Percentiles rank a stretch among this genome's conserved stretches.
phyloP scores from a whole-genome alignment of 2,113 vertebrate genomes.

The Petrocephalus zakoni region DNA sequence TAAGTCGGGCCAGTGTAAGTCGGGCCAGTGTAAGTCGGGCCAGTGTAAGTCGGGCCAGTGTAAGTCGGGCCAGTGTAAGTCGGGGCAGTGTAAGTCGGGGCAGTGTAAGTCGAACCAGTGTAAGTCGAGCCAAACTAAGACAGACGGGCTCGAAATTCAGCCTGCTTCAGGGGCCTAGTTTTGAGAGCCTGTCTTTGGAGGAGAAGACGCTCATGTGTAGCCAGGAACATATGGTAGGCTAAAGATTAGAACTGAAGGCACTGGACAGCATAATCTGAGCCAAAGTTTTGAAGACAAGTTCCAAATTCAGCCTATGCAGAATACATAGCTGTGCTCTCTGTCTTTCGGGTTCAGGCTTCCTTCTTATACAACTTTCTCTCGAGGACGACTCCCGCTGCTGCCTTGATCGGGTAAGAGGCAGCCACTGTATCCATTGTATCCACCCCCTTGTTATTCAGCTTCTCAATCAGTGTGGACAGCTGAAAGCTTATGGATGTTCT shows the following conservation, averaged over 20 bases:
- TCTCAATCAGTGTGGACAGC: background rate
- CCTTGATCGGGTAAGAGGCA: conserved; percentile 61
- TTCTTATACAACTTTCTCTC: conserved; percentile 62
- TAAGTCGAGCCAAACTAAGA: background rate
- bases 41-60: too few species aligned
- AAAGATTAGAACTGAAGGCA: background rate
- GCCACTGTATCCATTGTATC: background rate
- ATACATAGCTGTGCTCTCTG: background rate
- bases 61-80: too few species aligned
- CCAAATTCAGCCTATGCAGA: background rate
- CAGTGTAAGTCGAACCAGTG: too few species aligned
- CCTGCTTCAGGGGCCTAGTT: background rate
- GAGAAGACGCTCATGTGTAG: background rate
- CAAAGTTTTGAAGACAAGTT: too few species aligned
- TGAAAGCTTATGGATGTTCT: too few species aligned
- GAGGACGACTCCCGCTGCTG: conserved; percentile 31
- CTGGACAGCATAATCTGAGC: background rate
- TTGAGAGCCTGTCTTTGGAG: background rate
- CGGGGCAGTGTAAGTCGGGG: too few species aligned
- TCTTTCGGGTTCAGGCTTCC: conserved; percentile 59
- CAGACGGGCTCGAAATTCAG: background rate
- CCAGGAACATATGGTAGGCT: background rate
- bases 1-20: background rate
- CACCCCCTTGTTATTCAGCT: background rate
- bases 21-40: too few species aligned